A percentile compares a stretch with the other conserved stretches of the same genome.
These are phyloP conservation scores for Hippocampus guttulatus DNA, from an alignment of 2,113 vertebrate species.

Conservation along the genomic window DNA sequence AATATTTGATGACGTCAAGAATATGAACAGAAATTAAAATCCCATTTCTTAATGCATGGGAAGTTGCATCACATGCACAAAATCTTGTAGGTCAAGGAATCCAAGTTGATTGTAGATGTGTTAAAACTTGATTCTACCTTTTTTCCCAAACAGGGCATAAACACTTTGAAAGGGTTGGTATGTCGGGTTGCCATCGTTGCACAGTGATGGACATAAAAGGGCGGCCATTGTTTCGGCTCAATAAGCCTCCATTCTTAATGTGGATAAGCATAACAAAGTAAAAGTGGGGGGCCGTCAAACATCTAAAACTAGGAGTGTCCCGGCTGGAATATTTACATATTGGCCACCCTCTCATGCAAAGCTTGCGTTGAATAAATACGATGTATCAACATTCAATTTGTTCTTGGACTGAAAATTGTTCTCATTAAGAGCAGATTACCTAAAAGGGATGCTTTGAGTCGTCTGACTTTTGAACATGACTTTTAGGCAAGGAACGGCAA, in stretches of 20 bases:
- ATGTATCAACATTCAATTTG: slow-evolving; percentile 37
- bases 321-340: slow-evolving; percentile 68
- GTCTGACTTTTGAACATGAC: slow-evolving; percentile 6
- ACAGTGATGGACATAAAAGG: slow-evolving; percentile 79
- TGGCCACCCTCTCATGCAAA: slow-evolving; percentile 40
- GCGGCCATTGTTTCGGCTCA: slow-evolving; percentile 64
- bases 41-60: not conserved
- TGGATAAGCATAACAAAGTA: slow-evolving; percentile 76
- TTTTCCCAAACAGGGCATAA: too few relatives aligned
- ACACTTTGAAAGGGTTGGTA: slow-evolving; percentile 72
- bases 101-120: too few relatives aligned
- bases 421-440: not conserved
- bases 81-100: not conserved
- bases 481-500: slow-evolving; percentile 12
- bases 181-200: slow-evolving; percentile 82
- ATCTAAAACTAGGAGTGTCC: slow-evolving; percentile 64
- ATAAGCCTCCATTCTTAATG: slow-evolving; percentile 60
- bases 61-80: not conserved
- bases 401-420: not conserved
- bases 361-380: slow-evolving; percentile 51
- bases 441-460: not conserved
- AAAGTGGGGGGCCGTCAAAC: slow-evolving; percentile 73
- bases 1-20: too few relatives aligned
- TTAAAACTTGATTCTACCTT: too few relatives aligned
- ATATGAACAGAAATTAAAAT: too few relatives aligned